Conservation (phyloP, 2,888 invertebrate species). For the Theristus sp. region DNA sequence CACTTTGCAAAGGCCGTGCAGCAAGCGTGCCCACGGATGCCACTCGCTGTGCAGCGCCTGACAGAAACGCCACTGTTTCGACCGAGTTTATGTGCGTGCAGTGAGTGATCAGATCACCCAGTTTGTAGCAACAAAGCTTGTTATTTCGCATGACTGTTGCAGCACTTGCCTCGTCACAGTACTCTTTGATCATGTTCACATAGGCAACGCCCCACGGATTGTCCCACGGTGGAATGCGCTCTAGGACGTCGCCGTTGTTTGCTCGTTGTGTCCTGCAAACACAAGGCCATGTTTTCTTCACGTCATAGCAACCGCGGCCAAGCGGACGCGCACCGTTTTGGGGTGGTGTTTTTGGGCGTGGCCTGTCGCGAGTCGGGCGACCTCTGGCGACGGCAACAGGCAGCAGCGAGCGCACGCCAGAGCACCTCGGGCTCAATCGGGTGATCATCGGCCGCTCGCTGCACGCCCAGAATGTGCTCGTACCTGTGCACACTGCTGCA, state of each 20-base stretch:
- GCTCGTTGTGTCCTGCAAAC: no score
- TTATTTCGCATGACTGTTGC: no score
- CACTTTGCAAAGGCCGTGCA: constrained; percentile 53
- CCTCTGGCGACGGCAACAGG: neutral
- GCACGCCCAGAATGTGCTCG: neutral
- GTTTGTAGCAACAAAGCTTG: no score
- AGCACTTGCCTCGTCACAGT: constrained; percentile 5
- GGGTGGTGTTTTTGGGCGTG: no score
- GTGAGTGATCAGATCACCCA: no score
- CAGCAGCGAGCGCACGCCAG: neutral
- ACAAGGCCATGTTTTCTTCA: no score
- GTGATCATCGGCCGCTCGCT: neutral
- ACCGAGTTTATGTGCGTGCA: no score
- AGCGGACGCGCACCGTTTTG: no score
- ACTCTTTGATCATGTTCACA: constrained; percentile 1
- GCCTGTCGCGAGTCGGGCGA: no score
- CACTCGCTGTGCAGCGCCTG: constrained; percentile 24
- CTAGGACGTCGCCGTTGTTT: neutral
- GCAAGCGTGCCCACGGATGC: constrained; percentile 53
- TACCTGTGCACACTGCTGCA: no score
- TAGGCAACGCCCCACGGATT: neutral
- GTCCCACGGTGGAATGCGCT: neutral
- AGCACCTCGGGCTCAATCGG: neutral
- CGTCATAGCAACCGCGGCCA: no score
- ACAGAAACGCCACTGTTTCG: no score